Conservation (phyloP, 2,113 vertebrate genomes). For the Plectropomus leopardus region DNA sequence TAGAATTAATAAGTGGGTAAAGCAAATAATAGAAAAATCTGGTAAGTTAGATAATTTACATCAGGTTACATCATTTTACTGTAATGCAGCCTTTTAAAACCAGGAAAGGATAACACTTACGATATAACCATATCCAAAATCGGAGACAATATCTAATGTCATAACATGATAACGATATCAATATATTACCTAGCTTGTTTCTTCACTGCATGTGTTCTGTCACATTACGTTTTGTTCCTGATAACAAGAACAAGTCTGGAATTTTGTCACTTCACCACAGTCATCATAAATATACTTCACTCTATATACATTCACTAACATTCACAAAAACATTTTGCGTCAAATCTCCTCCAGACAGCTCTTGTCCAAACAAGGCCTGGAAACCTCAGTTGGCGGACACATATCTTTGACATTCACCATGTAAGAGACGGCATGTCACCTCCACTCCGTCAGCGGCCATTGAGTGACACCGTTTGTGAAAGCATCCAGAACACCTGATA, state of each 20-base stretch:
- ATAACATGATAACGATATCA: too few relatives aligned
- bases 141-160: too few relatives aligned
- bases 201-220: constrained; percentile 5
- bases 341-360: background rate
- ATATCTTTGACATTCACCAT: constrained; percentile 60
- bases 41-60: too few relatives aligned
- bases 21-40: too few relatives aligned
- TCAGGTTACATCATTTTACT: too few relatives aligned
- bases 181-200: too few relatives aligned
- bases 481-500: constrained; percentile 81
- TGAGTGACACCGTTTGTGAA: constrained; percentile 60
- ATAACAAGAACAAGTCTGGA: constrained; percentile 47
- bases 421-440: constrained; percentile 36
- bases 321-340: background rate
- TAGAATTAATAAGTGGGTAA: too few relatives aligned
- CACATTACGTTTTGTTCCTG: constrained; percentile 1
- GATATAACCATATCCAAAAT: too few relatives aligned
- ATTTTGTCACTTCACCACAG: constrained; percentile 13
- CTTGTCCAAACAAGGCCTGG: constrained; percentile 74
- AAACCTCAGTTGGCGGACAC: constrained; percentile 47
- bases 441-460: constrained; percentile 9
- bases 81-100: too few relatives aligned
- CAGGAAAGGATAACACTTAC: too few relatives aligned
- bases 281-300: background rate
- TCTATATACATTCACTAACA: constrained; percentile 21